phyloP scores from a whole-genome alignment of 2,888 invertebrate genomes.

The Crepidodera aurea region DNA sequence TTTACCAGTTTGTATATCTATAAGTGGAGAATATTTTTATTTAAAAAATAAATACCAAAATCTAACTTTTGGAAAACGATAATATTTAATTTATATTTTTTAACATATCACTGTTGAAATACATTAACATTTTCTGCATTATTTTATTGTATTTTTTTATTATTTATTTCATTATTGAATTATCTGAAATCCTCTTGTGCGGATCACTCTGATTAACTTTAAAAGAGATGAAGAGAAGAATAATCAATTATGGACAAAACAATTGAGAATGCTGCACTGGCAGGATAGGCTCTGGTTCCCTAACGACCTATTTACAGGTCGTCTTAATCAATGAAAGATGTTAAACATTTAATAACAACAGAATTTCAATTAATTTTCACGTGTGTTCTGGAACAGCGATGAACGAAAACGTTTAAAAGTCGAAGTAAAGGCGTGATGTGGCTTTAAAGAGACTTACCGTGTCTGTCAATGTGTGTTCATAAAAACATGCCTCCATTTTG shows the following conservation, averaged over 20 bases:
- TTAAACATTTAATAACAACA: constrained; percentile 2
- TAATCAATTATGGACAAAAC: constrained; percentile 20
- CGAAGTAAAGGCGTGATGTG: not conserved
- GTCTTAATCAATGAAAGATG: constrained; percentile 25
- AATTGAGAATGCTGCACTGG: constrained; percentile 7
- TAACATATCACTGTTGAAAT: too few relatives aligned
- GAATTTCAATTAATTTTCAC: not conserved
- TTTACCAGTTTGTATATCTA: too few relatives aligned
- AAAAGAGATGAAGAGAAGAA: not conserved
- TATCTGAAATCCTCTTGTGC: too few relatives aligned
- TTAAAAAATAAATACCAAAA: too few relatives aligned
- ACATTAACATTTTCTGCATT: too few relatives aligned
- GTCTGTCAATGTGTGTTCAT: constrained; percentile 58
- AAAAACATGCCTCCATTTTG: constrained; percentile 54
- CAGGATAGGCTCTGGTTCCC: constrained; percentile 13
- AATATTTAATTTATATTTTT: too few relatives aligned
- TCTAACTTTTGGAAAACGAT: too few relatives aligned
- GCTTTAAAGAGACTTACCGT: constrained; percentile 53
- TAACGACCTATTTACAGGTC: constrained; percentile 30
- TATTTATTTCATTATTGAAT: too few relatives aligned
- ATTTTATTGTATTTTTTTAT: too few relatives aligned
- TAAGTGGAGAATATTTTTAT: too few relatives aligned
- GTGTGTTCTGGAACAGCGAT: not conserved
- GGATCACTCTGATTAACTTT: too few relatives aligned
- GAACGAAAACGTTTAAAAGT: not conserved